phyloP scores from a whole-genome alignment of 2,888 invertebrate genomes.

The Xanthia icteritia region DNA sequence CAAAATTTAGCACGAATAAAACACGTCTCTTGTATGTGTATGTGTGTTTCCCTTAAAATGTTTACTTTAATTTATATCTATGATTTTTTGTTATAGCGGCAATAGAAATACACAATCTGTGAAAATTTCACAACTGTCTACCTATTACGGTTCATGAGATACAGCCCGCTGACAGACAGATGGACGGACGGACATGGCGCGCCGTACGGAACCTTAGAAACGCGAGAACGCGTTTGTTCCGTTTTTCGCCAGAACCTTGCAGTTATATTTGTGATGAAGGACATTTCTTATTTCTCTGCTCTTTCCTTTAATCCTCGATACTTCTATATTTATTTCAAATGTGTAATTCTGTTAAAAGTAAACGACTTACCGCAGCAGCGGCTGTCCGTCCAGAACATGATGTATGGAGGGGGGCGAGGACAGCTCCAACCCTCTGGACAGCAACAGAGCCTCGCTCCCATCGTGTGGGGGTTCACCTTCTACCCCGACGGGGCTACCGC shows the following conservation, averaged over 20 bases:
- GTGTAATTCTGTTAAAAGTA: background rate
- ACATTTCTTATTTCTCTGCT: background rate
- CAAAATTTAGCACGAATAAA: too few species aligned
- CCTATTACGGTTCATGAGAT: background rate
- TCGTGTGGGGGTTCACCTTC: constrained; percentile 74
- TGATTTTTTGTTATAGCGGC: too few species aligned
- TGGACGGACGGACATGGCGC: too few species aligned
- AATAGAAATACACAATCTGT: background rate
- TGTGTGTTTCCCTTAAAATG: too few species aligned
- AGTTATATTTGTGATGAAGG: background rate
- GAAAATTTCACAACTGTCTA: too few species aligned
- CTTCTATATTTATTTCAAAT: constrained; percentile 4
- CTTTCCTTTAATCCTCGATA: background rate
- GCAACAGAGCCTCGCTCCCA: constrained; percentile 92
- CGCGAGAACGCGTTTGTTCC: background rate
- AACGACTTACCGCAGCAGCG: constrained; percentile 81
- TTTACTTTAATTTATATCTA: too few species aligned
- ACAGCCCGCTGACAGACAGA: background rate
- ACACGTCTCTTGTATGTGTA: too few species aligned
- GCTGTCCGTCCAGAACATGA: constrained; percentile 96
- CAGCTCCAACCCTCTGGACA: constrained; percentile 97
- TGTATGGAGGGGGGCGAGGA: constrained; percentile 96
- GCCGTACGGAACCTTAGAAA: background rate
- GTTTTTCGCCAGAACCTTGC: background rate
- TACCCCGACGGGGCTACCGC: constrained; percentile 68